Evolutionary conservation across 2,888 invertebrate species (phyloP), one percentile per base, ranked within the genome.

Genomic region (Pyralis farinalis): DNA sequence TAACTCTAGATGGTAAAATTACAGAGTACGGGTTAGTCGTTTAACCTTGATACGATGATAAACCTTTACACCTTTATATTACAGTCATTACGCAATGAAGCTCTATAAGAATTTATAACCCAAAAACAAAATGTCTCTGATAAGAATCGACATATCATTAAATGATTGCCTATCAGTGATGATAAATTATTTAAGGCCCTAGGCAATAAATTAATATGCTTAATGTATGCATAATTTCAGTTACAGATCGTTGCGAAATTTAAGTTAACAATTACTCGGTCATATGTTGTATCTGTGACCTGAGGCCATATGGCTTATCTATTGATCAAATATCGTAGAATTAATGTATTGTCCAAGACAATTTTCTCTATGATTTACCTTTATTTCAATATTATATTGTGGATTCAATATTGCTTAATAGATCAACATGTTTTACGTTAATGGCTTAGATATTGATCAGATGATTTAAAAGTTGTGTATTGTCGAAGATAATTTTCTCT

Each of bases 141-240:
- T 61, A 46, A 53, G 40, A 42, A 51, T 52, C 55, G 56, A 49
- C 53, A 55, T 49, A 51, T 56, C 56, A 48, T 55, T 53, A 53
- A 44, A 51, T 49, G 47, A 47, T 51, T 49, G 54, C 48, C 52
- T 56, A 58, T 47, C 47, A 47, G 42, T 43, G 48, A 54, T 52
- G 61, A 60, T 57, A 58, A 44, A 43, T 46, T 42, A 40, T 40
- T 46, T 40, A 43, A 28, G 37, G 39, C 40, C 12, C 30, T 37
- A 12, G 28, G 38, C 21, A 10, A 41, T 41, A 28, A 12, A 39
- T 30, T 20, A 28, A 38, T 37, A 12, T 8, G n/a, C 22, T 30
- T 20, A 28, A 38, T 37, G 11, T 8, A 11, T 28, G 8, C 22
- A 25, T 36, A 31, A 39, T 25, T 31, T 25, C 4, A 20, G 11